phyloP scores from a whole-genome alignment of 2,797 vertebrate species.

The Enteromius unitaeniatus region DNA sequence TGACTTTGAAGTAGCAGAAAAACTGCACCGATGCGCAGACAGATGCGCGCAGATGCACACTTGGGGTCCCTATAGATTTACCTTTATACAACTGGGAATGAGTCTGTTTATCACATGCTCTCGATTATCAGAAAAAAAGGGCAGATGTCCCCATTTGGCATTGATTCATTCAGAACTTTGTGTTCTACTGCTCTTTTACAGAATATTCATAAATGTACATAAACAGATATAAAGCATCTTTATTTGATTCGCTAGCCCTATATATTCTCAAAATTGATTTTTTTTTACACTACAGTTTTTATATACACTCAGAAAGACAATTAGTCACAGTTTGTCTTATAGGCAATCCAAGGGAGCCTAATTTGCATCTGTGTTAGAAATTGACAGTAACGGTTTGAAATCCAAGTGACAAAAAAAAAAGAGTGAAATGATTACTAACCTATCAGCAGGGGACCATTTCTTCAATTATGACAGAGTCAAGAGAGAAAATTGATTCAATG shows the following conservation, averaged over 20 bases:
- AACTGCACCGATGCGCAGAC: constrained; percentile 28
- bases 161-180: constrained; percentile 45
- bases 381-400: neutral
- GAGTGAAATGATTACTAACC: constrained; percentile 3
- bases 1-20: constrained; percentile 45
- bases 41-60: constrained; percentile 1
- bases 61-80: constrained; percentile 52
- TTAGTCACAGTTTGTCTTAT: neutral
- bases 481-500: constrained; percentile 9
- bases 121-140: constrained; percentile 51
- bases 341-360: too few relatives aligned
- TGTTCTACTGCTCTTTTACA: neutral
- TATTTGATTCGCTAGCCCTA: neutral
- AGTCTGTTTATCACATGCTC: constrained; percentile 48
- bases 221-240: neutral
- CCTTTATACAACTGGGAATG: constrained; percentile 42
- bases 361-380: constrained; percentile 6
- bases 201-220: neutral
- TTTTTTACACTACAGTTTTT: neutral
- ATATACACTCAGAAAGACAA: neutral
- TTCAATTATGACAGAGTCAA: neutral
- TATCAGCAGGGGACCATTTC: neutral
- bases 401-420: constrained; percentile 13
- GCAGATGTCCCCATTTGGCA: constrained; percentile 62
- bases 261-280: neutral